Evolutionary conservation across 2,113 vertebrate genomes (phyloP), one percentile per base, ranked within the genome.

Genomic region (Rhineura floridana): DNA sequence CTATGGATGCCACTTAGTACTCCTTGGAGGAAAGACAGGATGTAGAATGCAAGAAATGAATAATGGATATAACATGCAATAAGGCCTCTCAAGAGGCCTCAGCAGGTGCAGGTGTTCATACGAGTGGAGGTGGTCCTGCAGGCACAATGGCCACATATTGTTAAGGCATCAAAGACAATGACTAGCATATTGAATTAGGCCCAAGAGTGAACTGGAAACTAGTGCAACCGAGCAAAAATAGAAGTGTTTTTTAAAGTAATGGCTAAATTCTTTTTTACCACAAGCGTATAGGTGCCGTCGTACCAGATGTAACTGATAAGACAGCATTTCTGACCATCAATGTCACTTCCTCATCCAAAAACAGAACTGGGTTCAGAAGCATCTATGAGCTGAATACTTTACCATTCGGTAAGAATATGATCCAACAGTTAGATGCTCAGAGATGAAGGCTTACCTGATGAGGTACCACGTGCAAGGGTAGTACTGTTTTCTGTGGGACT

Each of bases 381-480:
- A 81, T 50, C n/a, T 12, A 77, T 33, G 48, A 39, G n/a, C 28
- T 79, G 62, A 19, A 23, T 79, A 78, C 2, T 5, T 48, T 11
- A n/a, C 30, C 30, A 30, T 84, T 77, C 44, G 69, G 36, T 46
- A 50, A 39, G 46, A 80, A 23, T 70, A 10, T 21, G 13, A 81
- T 46, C 42, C 42, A 15, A 63, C 30, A 7, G 23, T 48, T 76
- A 76, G 36, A 23, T 44, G 25, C 36, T 83, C 73, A 7, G 33
- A 11, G 48, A 82, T n/a, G n/a, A 85, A 77, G 9, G 76, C 91
- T 90, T 95, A 99, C 98, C 98, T 99, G 99, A 94, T 99, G 98
- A 95, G 99, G 99, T 89, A 99, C 98, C 90, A 99, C 97, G 90
- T 98, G 98, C 89, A 99, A 94, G 28, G 99, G 98, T 87, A 99